Evolutionary conservation across 2,113 vertebrate species (phyloP).

Genomic region (Psittacula cyanocephala): DNA sequence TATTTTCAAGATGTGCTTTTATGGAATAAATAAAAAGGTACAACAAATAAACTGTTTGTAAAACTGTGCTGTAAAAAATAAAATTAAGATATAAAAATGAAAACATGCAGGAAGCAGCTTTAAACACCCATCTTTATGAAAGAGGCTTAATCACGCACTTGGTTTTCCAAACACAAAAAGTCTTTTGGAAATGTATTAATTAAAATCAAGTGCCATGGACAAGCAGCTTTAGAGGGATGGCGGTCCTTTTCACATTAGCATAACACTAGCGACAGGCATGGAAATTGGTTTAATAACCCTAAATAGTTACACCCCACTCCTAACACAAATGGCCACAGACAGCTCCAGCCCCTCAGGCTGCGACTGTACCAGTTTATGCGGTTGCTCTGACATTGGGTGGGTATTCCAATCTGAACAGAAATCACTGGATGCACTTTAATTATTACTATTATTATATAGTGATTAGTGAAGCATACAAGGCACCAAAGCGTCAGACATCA

Average conservation of each 20-base stretch:
- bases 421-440: not conserved
- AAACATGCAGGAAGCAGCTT: slow-evolving; percentile 48
- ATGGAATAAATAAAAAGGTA: not conserved
- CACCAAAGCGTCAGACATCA: not conserved
- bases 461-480: slow-evolving; percentile 20
- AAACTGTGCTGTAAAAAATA: not conserved
- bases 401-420: not conserved
- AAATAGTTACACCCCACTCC: slow-evolving; percentile 66
- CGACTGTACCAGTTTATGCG: slow-evolving; percentile 61
- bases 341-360: slow-evolving; percentile 75
- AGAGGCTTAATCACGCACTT: slow-evolving; percentile 59
- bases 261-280: slow-evolving; percentile 74
- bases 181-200: slow-evolving; percentile 59
- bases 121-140: slow-evolving; percentile 45
- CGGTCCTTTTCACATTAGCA: slow-evolving; percentile 69
- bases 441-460: not conserved
- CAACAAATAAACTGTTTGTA: not conserved
- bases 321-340: slow-evolving; percentile 79
- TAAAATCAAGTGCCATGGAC: slow-evolving; percentile 61
- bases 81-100: slow-evolving; percentile 38
- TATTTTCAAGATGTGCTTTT: not conserved
- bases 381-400: slow-evolving; percentile 54
- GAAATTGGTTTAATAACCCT: slow-evolving; percentile 87
- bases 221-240: slow-evolving; percentile 27
- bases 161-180: slow-evolving; percentile 65